Evolutionary conservation across 35 echinoderm and acorn worm species (phyloP).

Genomic region (Ophioderma brevispina): DNA sequence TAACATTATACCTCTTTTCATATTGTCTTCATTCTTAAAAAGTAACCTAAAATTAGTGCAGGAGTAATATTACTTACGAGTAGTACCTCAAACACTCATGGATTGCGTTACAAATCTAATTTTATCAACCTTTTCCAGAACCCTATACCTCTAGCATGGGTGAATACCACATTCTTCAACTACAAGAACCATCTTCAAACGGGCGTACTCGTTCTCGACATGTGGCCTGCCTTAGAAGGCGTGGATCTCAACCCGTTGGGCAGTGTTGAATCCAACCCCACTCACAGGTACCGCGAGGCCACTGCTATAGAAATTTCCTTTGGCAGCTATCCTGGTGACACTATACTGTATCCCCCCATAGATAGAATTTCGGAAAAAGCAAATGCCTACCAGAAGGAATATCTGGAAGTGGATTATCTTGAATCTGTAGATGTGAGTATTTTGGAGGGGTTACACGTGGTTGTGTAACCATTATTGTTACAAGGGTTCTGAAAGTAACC

Average conservation of each 20-base stretch:
- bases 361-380: conserved; percentile 84
- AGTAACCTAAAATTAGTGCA: too few species aligned
- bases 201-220: conserved; percentile 44
- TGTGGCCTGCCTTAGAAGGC: conserved; percentile 86
- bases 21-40: too few species aligned
- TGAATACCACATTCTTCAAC: conserved; percentile 94
- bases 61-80: too few species aligned
- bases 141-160: conserved; percentile 82
- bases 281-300: conserved; percentile 38
- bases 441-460: conserved; percentile 31
- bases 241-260: conserved; percentile 76
- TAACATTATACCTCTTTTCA: too few species aligned
- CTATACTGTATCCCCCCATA: conserved; percentile 83
- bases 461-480: too few species aligned
- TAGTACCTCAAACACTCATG: too few species aligned
- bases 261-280: conserved; percentile 76
- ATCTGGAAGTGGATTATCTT: conserved; percentile 55
- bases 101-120: too few species aligned
- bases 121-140: too few species aligned
- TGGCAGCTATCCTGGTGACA: conserved; percentile 24
- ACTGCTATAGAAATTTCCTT: conserved; percentile 65
- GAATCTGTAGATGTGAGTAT: conserved; percentile 36
- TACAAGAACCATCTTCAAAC: conserved; percentile 71
- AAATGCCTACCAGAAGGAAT: too few species aligned
- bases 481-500: too few species aligned